Percentiles rank a stretch among this genome's conserved stretches.
phyloP scores from a whole-genome alignment of 2,797 vertebrate species.

The Pteronotus mesoamericanus region DNA sequence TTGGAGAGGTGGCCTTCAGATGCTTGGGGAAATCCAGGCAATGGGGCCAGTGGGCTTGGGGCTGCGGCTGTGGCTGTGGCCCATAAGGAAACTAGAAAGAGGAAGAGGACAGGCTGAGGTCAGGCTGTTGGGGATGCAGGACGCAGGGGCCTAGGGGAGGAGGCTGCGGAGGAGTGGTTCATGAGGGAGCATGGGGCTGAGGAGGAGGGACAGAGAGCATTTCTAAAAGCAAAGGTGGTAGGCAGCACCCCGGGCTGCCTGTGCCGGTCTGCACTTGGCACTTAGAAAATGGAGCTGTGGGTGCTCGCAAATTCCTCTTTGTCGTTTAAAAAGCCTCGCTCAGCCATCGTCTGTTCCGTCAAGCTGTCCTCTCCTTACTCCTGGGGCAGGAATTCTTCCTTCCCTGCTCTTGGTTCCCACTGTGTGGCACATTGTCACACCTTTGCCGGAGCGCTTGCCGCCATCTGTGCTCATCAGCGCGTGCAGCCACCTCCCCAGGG shows the following conservation, averaged over 20 bases:
- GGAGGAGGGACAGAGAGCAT: background rate
- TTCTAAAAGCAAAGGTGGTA: background rate
- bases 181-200: background rate
- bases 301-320: background rate
- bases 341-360: background rate
- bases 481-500: background rate
- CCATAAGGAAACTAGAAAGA: background rate
- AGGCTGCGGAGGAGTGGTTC: background rate
- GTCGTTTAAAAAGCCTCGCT: background rate
- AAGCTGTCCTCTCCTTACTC: background rate
- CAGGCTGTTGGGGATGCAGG: background rate
- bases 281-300: background rate
- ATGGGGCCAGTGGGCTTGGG: background rate
- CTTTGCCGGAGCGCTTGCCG: background rate
- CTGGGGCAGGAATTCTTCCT: background rate
- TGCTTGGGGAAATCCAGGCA: background rate
- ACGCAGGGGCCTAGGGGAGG: background rate
- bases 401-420: background rate
- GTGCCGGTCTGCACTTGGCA: background rate
- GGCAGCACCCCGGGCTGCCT: fast-evolving
- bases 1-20: background rate
- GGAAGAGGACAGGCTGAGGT: background rate
- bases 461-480: background rate
- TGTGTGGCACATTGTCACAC: background rate
- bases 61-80: background rate